phyloP scores from a whole-genome alignment of 2,797 vertebrate genomes.

The Sibirionetta formosa region DNA sequence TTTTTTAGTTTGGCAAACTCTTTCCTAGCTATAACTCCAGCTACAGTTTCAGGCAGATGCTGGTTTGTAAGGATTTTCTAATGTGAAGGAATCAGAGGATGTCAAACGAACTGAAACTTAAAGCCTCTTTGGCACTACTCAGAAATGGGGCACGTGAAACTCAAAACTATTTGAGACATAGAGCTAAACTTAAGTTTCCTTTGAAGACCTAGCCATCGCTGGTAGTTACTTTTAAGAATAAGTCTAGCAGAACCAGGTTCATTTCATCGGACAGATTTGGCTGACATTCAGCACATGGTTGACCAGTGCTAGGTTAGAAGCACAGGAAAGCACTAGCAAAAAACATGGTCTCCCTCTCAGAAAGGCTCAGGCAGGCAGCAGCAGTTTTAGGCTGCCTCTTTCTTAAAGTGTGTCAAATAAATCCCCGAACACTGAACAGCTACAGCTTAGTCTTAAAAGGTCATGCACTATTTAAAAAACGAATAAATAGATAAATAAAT shows the following conservation, averaged over 20 bases:
- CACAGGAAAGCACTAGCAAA: neutral
- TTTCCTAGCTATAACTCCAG: neutral
- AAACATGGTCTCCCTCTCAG: accelerated
- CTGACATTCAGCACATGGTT: neutral
- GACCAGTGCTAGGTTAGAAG: neutral
- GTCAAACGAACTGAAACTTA: neutral
- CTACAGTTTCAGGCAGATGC: neutral
- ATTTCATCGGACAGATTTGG: neutral
- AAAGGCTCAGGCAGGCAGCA: neutral
- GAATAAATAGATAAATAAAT: neutral
- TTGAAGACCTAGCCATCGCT: neutral
- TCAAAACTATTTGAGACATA: neutral
- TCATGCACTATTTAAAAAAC: neutral
- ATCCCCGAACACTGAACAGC: neutral
- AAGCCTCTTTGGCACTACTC: neutral
- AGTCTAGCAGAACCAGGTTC: neutral
- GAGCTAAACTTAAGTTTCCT: neutral
- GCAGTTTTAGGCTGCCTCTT: neutral
- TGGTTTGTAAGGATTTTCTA: neutral
- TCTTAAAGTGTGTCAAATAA: neutral
- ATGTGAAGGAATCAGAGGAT: neutral
- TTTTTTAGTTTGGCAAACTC: neutral
- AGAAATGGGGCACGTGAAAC: neutral
- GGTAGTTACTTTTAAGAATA: neutral
- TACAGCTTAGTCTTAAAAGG: neutral